A percentile compares a stretch with the other conserved stretches of the same genome.
These are phyloP conservation scores for Apodemia hepburni DNA, from an alignment of 2,888 invertebrate genomes.

Conservation along the genomic window DNA sequence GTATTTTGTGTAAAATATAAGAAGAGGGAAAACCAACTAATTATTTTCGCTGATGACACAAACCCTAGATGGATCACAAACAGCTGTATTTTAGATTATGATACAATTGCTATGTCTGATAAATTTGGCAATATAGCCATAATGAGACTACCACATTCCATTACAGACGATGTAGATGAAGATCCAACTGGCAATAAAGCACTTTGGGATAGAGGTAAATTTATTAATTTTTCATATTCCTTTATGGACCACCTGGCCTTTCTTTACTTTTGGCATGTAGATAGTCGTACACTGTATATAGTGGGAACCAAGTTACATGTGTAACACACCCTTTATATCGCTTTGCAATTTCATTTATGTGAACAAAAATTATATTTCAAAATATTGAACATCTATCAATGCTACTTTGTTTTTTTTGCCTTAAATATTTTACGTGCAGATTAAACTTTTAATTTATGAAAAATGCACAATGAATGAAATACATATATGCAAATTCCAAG, in stretches of 20 bases:
- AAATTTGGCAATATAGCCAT: slow-evolving; percentile 98
- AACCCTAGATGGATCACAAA: slow-evolving; percentile 97
- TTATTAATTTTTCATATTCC: background rate
- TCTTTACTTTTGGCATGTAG: too few relatives aligned
- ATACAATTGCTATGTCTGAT: slow-evolving; percentile 97
- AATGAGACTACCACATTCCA: slow-evolving; percentile 92
- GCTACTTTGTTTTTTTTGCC: too few relatives aligned
- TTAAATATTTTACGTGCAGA: too few relatives aligned
- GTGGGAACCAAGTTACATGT: too few relatives aligned
- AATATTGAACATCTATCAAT: too few relatives aligned
- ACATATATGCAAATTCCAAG: too few relatives aligned
- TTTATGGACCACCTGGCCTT: background rate
- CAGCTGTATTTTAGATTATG: slow-evolving; percentile 95
- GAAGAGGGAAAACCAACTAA: slow-evolving; percentile 96
- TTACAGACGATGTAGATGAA: slow-evolving; percentile 98
- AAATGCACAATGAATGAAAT: too few relatives aligned
- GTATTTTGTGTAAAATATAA: slow-evolving; percentile 97
- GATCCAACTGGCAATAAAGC: slow-evolving; percentile 99
- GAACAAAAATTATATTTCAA: too few relatives aligned
- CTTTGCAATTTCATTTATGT: too few relatives aligned
- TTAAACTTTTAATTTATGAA: too few relatives aligned
- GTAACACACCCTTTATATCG: too few relatives aligned
- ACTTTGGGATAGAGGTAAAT: slow-evolving; percentile 91
- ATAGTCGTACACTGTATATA: too few relatives aligned
- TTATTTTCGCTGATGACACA: slow-evolving; percentile 99